A percentile compares a stretch with the other conserved stretches of the same genome.
Conservation (phyloP, 2,113 vertebrate genomes). For the Crypturellus undulatus region DNA sequence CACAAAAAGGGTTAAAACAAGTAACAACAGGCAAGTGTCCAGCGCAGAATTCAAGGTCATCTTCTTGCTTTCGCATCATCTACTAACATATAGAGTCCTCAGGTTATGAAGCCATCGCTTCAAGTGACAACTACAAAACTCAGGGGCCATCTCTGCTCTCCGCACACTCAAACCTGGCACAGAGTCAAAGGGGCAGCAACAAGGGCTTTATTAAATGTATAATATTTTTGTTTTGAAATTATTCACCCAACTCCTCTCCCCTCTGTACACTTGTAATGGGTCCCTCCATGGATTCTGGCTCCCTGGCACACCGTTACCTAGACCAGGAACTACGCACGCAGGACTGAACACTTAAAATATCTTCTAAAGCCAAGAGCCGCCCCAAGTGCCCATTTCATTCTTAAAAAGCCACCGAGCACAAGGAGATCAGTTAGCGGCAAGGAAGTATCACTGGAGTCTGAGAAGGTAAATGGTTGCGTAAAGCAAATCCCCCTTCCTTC, state of each 20-base stretch:
- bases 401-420: not conserved
- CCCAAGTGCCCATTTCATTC: not conserved
- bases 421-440: not conserved
- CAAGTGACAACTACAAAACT: constrained; percentile 53
- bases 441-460: not conserved
- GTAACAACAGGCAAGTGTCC: not conserved
- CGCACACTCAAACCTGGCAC: not conserved
- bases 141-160: not conserved
- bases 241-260: not conserved
- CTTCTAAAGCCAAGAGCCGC: not conserved
- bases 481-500: not conserved
- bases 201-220: not conserved
- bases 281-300: not conserved
- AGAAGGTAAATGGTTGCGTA: not conserved
- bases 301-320: not conserved
- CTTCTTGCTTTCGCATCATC: constrained; percentile 17
- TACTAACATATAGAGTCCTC: constrained; percentile 30
- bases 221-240: not conserved
- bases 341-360: not conserved
- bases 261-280: not conserved
- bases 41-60: not conserved
- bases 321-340: not conserved
- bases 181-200: not conserved
- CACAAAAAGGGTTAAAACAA: not conserved
- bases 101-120: not conserved